Evolutionary conservation across 2,113 vertebrate species (phyloP).

Genomic region (Archilochus colubris): DNA sequence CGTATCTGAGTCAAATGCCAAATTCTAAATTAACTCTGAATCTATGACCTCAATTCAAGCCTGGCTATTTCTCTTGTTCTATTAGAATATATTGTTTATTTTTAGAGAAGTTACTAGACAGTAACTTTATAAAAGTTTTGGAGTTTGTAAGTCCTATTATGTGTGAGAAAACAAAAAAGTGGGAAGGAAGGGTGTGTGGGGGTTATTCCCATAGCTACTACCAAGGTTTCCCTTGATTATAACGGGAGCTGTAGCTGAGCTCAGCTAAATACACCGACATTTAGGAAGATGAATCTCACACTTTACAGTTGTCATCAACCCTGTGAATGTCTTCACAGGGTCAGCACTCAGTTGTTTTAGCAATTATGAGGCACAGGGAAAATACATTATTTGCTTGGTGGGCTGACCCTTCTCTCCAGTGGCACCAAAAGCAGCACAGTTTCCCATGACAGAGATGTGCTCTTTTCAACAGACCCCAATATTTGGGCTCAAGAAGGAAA

Average conservation of each 20-base stretch:
- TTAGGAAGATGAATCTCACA: not conserved
- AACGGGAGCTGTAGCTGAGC: not conserved
- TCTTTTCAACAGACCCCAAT: not conserved
- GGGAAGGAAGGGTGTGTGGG: not conserved
- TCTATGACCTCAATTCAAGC: not conserved
- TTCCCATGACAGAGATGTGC: not conserved
- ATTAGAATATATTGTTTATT: not conserved
- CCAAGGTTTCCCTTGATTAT: not conserved
- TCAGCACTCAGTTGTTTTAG: not conserved
- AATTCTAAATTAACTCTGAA: constrained; percentile 22
- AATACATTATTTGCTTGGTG: not conserved
- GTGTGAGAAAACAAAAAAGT: not conserved
- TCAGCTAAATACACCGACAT: not conserved
- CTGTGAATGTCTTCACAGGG: not conserved
- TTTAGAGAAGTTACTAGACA: not conserved
- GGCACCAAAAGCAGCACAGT: not conserved
- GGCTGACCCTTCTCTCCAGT: not conserved
- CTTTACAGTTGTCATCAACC: not conserved
- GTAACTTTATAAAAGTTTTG: not conserved
- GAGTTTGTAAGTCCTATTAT: not conserved
- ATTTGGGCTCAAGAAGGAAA: not conserved
- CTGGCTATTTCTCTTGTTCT: not conserved
- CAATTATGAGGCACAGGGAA: not conserved
- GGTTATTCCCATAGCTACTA: not conserved
- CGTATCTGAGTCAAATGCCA: not conserved